These are phyloP conservation scores for Bombylius discolor DNA, from an alignment of 2,888 invertebrate species.

Conservation along the genomic window DNA sequence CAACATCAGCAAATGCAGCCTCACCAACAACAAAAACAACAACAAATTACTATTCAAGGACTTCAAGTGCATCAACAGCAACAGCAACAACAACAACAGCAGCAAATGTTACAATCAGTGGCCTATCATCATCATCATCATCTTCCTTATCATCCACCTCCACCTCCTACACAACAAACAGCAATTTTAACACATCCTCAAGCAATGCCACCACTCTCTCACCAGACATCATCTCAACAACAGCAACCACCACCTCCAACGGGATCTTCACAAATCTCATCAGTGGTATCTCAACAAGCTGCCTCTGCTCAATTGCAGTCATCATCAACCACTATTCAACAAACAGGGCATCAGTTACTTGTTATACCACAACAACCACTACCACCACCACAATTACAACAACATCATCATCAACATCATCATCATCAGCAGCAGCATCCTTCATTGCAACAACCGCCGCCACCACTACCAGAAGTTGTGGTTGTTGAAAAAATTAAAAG, in stretches of 20 bases:
- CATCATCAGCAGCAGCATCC: conserved; percentile 12
- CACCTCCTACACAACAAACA: background rate
- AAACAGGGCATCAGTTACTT: conserved; percentile 1
- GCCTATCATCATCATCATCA: conserved; percentile 3
- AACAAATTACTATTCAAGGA: conserved; percentile 3
- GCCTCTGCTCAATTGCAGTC: background rate
- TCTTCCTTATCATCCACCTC: background rate
- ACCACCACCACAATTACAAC: conserved; percentile 18
- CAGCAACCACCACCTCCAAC: background rate
- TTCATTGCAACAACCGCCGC: conserved; percentile 10
- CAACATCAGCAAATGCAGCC: conserved; percentile 14
- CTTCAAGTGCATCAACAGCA: conserved; percentile 4
- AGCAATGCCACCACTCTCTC: conserved; percentile 1
- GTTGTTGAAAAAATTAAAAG: conserved; percentile 66
- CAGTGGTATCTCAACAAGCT: background rate
- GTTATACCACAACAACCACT: background rate
- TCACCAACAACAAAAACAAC: conserved; percentile 7
- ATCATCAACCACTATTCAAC: conserved; percentile 21
- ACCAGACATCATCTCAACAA: background rate
- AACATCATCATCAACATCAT: conserved; percentile 21
- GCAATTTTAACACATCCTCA: background rate
- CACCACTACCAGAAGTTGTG: conserved; percentile 26
- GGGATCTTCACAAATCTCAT: conserved; percentile 18
- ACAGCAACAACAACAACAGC: conserved; percentile 6
- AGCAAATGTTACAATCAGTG: conserved; percentile 3